phyloP scores from a whole-genome alignment of 2,113 vertebrate genomes.

The Tretioscincus oriximinensis region DNA sequence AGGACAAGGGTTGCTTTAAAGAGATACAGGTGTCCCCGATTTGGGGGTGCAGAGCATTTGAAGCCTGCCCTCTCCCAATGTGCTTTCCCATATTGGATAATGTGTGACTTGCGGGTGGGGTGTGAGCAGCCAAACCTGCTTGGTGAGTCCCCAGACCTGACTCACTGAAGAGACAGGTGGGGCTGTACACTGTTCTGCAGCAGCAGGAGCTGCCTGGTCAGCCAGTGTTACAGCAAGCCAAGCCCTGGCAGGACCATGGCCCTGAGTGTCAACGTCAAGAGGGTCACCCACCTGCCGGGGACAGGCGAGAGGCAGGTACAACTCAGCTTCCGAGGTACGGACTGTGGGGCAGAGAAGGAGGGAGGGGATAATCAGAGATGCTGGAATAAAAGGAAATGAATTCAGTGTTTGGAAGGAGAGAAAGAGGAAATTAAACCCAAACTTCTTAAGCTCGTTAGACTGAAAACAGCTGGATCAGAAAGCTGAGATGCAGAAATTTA shows the following conservation, averaged over 20 bases:
- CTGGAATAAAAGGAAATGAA: neutral
- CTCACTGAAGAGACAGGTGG: slow-evolving; percentile 35
- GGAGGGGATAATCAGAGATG: neutral
- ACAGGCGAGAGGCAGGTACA: slow-evolving; percentile 82
- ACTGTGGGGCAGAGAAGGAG: neutral
- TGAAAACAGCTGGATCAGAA: neutral
- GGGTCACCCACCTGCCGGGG: slow-evolving; percentile 81
- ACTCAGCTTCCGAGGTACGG: slow-evolving; percentile 85
- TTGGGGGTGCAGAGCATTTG: neutral
- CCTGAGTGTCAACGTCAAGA: slow-evolving; percentile 77
- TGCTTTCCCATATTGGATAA: neutral
- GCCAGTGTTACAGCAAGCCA: neutral
- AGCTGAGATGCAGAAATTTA: neutral
- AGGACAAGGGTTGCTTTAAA: neutral
- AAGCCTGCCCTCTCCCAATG: neutral
- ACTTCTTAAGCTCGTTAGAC: neutral
- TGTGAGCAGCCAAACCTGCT: slow-evolving; percentile 58
- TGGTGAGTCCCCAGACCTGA: slow-evolving; percentile 54
- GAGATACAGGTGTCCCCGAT: neutral
- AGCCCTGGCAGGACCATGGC: slow-evolving; percentile 73
- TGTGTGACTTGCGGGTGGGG: slow-evolving; percentile 60
- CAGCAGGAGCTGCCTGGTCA: neutral
- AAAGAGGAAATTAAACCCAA: neutral
- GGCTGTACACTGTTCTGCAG: slow-evolving; percentile 5
- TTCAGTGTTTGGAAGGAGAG: neutral